Evolutionary conservation across 2,113 vertebrate genomes (phyloP).

Genomic region (Piprites chloris): DNA sequence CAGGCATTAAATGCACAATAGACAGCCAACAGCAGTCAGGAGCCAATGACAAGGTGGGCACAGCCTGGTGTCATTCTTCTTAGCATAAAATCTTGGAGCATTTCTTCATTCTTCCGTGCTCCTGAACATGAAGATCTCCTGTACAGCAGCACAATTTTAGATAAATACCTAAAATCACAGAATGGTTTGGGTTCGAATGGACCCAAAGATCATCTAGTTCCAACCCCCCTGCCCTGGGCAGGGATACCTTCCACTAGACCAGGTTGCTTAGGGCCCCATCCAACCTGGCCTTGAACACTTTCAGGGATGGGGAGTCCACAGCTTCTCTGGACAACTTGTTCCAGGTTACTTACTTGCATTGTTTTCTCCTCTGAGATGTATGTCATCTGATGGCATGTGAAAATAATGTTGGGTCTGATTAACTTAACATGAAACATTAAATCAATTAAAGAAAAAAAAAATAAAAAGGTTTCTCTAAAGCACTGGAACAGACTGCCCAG

Average conservation of each 20-base stretch:
- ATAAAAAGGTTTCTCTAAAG: not conserved
- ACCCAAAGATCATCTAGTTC: not conserved
- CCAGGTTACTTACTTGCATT: not conserved
- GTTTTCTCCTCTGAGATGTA: not conserved
- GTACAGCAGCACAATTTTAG: not conserved
- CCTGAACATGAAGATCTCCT: not conserved
- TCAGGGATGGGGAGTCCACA: accelerated
- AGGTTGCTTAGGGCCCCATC: not conserved
- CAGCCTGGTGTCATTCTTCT: not conserved
- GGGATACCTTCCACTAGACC: not conserved
- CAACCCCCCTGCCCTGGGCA: accelerated
- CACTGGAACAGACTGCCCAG: not conserved
- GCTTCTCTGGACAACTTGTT: not conserved
- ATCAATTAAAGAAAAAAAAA: not conserved
- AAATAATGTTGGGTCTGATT: not conserved
- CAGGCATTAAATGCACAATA: not conserved
- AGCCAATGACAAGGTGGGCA: accelerated
- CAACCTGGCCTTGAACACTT: not conserved
- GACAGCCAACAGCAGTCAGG: not conserved
- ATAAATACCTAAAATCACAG: not conserved
- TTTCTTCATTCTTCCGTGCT: not conserved
- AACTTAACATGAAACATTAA: not conserved
- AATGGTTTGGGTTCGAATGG: not conserved
- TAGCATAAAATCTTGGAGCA: not conserved
- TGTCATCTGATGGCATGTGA: not conserved